phyloP scores from a whole-genome alignment of 2,888 invertebrate genomes.

The Auanema freiburgensis region DNA sequence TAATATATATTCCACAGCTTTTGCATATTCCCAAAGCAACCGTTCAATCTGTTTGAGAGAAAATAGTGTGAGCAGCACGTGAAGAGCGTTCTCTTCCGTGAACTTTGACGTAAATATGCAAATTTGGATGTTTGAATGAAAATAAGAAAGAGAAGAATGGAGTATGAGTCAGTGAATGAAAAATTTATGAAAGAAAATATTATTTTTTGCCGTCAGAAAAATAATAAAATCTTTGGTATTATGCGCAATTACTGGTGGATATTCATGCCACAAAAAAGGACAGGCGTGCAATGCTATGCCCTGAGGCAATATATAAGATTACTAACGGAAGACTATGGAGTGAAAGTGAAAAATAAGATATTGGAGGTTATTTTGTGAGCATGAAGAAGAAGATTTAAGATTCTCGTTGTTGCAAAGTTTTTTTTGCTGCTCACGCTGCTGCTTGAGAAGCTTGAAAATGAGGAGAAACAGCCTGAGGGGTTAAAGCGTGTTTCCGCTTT shows the following conservation, averaged over 20 bases:
- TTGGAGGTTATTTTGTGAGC: too few relatives aligned
- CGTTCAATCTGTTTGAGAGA: background rate
- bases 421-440: background rate
- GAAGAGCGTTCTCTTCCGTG: too few relatives aligned
- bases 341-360: too few relatives aligned
- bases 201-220: background rate
- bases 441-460: background rate
- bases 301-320: too few relatives aligned
- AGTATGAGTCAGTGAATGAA: background rate
- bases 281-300: background rate
- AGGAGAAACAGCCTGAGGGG: background rate
- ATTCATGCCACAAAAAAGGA: slow-evolving; percentile 6
- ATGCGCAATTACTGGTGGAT: background rate
- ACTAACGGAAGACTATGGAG: too few relatives aligned
- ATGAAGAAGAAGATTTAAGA: too few relatives aligned
- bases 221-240: background rate
- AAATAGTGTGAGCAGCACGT: slow-evolving; percentile 24
- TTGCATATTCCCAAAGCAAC: background rate
- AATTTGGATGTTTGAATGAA: slow-evolving; percentile 18
- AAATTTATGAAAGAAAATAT: slow-evolving; percentile 1
- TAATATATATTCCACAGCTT: background rate
- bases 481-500: background rate
- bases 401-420: too few relatives aligned
- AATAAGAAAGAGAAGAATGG: too few relatives aligned
- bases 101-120: too few relatives aligned